phyloP scores from a whole-genome alignment of 35 echinoderm and acorn worm species.

The Diadema setosum region DNA sequence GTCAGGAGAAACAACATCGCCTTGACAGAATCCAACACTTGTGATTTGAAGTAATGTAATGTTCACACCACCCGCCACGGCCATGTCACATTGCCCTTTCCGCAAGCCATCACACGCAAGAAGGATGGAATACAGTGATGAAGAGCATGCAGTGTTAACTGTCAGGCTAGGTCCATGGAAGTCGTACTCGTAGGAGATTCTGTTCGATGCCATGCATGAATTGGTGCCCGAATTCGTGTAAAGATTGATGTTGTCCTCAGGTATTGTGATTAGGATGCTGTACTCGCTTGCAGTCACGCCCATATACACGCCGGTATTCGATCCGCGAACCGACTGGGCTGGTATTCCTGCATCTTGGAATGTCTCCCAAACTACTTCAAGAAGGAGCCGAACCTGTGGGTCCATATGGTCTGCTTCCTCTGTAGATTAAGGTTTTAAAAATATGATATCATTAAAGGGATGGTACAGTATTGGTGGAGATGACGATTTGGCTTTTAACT shows the following conservation, averaged over 20 bases:
- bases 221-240: conserved; percentile 94
- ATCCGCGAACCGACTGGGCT: conserved; percentile 51
- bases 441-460: too few relatives aligned
- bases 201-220: conserved; percentile 82
- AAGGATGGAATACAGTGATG: conserved; percentile 85
- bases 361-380: conserved; percentile 87
- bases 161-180: conserved; percentile 84
- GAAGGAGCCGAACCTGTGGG: conserved; percentile 83
- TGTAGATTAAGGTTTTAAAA: neutral
- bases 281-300: conserved; percentile 95
- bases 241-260: conserved; percentile 88
- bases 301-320: conserved; percentile 90
- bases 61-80: conserved; percentile 86
- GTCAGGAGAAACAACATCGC: conserved; percentile 87
- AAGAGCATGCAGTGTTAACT: conserved; percentile 92
- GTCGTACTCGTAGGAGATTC: conserved; percentile 95
- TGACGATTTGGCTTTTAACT: too few relatives aligned
- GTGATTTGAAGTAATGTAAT: conserved; percentile 74
- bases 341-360: conserved; percentile 93
- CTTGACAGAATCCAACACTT: conserved; percentile 92
- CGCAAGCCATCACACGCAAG: conserved; percentile 86
- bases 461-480: too few relatives aligned
- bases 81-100: conserved; percentile 93
- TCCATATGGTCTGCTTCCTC: conserved; percentile 95
- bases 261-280: conserved; percentile 58